phyloP scores from a whole-genome alignment of 92 coral and sea anemone genomes.

The Bergia puertoricense region DNA sequence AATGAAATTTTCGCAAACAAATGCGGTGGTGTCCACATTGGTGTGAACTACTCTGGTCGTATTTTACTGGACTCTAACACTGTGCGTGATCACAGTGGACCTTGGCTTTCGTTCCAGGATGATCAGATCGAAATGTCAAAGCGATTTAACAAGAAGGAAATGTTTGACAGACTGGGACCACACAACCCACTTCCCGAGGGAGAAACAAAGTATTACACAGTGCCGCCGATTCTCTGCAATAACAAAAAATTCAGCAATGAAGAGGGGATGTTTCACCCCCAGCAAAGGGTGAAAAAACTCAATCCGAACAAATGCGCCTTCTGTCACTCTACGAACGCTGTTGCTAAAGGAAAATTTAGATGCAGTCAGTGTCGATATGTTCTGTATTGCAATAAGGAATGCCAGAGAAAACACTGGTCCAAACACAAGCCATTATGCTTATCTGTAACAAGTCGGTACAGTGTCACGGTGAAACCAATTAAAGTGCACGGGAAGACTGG shows the following conservation, averaged over 20 bases:
- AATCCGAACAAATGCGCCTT: constrained; percentile 51
- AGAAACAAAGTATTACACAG: constrained; percentile 17
- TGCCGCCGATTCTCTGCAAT: constrained; percentile 46
- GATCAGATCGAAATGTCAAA: not conserved
- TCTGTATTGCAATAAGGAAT: constrained; percentile 59
- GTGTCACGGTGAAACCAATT: constrained; percentile 49
- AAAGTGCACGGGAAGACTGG: not conserved
- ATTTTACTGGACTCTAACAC: constrained; percentile 56
- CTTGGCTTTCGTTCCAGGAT: constrained; percentile 43
- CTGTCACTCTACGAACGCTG: constrained; percentile 49
- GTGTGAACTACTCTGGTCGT: constrained; percentile 56
- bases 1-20: constrained; percentile 71
- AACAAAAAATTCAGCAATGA: constrained; percentile 48
- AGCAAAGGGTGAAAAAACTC: constrained; percentile 19
- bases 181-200: not conserved
- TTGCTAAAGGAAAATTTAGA: not conserved
- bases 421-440: constrained; percentile 61
- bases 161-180: fast-evolving
- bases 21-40: constrained; percentile 75
- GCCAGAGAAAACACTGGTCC: constrained; percentile 60
- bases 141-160: no score
- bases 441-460: constrained; percentile 48
- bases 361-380: constrained; percentile 66
- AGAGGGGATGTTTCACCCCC: constrained; percentile 61
- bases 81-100: constrained; percentile 71